phyloP scores from a whole-genome alignment of 2,113 vertebrate species.

The Globicephala melas region DNA sequence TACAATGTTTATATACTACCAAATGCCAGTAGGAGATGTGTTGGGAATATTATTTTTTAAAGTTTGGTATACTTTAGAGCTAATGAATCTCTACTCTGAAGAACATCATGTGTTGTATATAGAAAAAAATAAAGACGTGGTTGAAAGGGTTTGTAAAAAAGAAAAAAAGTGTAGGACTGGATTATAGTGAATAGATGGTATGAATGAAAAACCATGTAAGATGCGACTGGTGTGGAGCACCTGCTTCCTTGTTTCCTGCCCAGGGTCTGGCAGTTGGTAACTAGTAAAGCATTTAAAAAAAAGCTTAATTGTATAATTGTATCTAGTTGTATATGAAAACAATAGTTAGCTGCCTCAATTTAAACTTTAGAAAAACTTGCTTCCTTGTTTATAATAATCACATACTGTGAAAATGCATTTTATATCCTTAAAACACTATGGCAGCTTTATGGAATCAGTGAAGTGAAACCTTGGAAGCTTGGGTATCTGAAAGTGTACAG shows the following conservation, averaged over 20 bases:
- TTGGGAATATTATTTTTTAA: slow-evolving; percentile 13
- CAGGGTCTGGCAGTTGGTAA: background rate
- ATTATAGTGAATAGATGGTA: background rate
- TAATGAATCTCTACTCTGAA: slow-evolving; percentile 1
- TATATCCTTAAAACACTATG: background rate
- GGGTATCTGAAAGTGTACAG: background rate
- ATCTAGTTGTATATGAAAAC: background rate
- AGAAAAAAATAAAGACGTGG: background rate
- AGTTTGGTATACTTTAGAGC: background rate
- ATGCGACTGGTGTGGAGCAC: background rate
- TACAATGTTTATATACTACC: background rate
- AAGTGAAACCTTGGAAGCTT: background rate
- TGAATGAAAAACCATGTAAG: background rate
- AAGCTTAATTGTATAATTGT: slow-evolving; percentile 36
- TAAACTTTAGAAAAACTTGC: slow-evolving; percentile 5
- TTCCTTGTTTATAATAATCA: background rate
- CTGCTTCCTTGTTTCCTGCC: background rate
- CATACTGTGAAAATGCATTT: background rate
- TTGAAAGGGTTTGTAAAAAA: background rate
- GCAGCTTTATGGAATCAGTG: background rate
- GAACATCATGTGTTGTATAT: background rate
- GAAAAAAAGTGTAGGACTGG: background rate
- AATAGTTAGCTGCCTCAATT: background rate
- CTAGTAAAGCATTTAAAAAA: background rate
- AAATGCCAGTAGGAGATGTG: background rate